Evolutionary conservation across 2,113 vertebrate species (phyloP).

Genomic region (Atractosteus spatula): DNA sequence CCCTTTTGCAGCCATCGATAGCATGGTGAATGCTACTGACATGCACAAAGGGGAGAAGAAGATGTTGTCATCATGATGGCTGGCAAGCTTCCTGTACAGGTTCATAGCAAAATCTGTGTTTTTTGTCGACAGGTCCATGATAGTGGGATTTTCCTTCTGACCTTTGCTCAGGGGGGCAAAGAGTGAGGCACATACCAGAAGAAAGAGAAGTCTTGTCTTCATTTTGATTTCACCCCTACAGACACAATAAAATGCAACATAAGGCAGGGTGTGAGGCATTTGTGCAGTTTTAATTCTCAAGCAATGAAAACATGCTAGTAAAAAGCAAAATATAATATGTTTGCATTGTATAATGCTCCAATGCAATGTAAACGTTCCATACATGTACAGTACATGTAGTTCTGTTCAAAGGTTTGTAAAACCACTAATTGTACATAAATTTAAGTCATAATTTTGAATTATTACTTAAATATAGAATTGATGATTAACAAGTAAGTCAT

Average conservation of each 20-base stretch:
- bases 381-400: too few species aligned
- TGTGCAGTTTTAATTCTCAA: background rate
- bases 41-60: slow-evolving; percentile 82
- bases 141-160: slow-evolving; percentile 28
- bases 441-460: too few species aligned
- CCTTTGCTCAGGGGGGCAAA: slow-evolving; percentile 33
- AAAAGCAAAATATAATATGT: too few species aligned
- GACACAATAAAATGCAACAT: background rate
- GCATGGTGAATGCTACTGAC: slow-evolving; percentile 66
- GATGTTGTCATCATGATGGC: slow-evolving; percentile 77
- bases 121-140: slow-evolving; percentile 69
- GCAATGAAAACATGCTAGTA: background rate
- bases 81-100: slow-evolving; percentile 79
- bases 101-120: slow-evolving; percentile 83
- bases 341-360: too few species aligned
- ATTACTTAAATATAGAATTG: too few species aligned
- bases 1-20: slow-evolving; percentile 67
- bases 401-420: too few species aligned
- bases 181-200: slow-evolving; percentile 38
- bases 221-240: slow-evolving; percentile 27
- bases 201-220: slow-evolving; percentile 39
- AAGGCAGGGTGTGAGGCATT: background rate
- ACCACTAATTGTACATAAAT: too few species aligned
- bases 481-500: too few species aligned
- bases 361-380: too few species aligned